Conservation (phyloP, 1,140 invertebrate genomes). For the Nasonia longicornis region DNA sequence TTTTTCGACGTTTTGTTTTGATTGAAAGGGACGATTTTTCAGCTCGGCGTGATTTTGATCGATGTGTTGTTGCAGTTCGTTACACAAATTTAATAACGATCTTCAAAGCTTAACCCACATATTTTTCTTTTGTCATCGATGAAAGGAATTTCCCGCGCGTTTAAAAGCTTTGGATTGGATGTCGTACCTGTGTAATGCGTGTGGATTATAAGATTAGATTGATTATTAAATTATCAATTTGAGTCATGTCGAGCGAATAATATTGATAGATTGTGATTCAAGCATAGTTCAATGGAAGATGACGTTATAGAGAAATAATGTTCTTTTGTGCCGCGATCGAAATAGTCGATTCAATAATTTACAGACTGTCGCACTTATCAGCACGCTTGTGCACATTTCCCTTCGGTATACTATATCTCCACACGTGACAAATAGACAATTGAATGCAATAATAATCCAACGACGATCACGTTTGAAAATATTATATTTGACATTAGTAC, state of each 20-base stretch:
- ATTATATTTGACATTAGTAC: too few species aligned
- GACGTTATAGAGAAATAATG: slow-evolving; percentile 11
- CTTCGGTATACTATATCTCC: neutral
- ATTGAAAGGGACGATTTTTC: slow-evolving; percentile 20
- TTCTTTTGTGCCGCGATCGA: slow-evolving; percentile 6
- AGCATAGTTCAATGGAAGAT: slow-evolving; percentile 5
- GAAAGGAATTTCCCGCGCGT: too few species aligned
- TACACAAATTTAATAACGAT: too few species aligned
- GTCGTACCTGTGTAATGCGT: neutral
- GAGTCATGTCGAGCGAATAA: slow-evolving; percentile 27
- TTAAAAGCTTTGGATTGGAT: neutral
- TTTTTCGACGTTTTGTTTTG: neutral
- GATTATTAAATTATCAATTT: slow-evolving; percentile 11
- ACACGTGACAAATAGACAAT: too few species aligned
- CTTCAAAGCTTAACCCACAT: too few species aligned
- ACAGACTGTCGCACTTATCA: neutral
- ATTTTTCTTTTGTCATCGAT: too few species aligned
- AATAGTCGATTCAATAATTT: slow-evolving; percentile 17
- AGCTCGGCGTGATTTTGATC: too few species aligned
- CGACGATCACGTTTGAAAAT: too few species aligned
- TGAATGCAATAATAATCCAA: too few species aligned
- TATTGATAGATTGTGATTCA: slow-evolving; percentile 34
- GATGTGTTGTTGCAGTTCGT: too few species aligned
- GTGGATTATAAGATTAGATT: slow-evolving; percentile 29
- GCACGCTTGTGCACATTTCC: neutral